Conservation (phyloP, 2,113 vertebrate genomes). For the Platysternon megacephalum region DNA sequence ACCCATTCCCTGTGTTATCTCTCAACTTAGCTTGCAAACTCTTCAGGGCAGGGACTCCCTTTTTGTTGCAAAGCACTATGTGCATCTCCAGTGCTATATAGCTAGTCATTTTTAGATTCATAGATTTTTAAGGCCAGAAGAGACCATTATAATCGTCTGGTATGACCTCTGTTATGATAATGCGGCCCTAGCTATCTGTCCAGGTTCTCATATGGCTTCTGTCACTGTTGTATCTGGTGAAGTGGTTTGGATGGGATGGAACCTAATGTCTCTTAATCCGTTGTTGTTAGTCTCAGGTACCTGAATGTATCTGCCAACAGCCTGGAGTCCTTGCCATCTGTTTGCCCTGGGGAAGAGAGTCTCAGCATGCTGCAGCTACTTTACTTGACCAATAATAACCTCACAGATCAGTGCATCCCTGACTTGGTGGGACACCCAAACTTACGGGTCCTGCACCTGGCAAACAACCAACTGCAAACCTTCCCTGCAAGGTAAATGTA, state of each 20-base stretch:
- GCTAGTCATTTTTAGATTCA: neutral
- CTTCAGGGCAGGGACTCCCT: neutral
- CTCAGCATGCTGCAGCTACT: constrained; percentile 93
- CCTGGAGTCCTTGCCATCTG: constrained; percentile 90
- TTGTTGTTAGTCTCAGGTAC: constrained; percentile 89
- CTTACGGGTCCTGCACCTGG: constrained; percentile 91
- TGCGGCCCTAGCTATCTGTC: neutral
- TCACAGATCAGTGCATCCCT: constrained; percentile 90
- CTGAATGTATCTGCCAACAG: constrained; percentile 94
- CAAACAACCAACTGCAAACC: constrained; percentile 92
- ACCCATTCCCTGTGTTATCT: too few species aligned
- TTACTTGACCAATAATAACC: constrained; percentile 90
- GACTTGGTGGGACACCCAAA: constrained; percentile 88
- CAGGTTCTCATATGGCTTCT: neutral
- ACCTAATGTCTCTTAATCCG: constrained; percentile 22
- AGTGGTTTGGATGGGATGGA: neutral
- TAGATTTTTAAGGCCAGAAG: neutral
- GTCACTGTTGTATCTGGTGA: neutral
- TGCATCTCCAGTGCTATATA: neutral
- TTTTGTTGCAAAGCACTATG: neutral
- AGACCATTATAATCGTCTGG: neutral
- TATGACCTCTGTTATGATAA: neutral
- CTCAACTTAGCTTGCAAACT: neutral
- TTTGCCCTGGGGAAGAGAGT: constrained; percentile 88
- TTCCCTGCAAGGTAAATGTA: constrained; percentile 91